A percentile compares a stretch with the other conserved stretches of the same genome.
Evolutionary conservation across 2,888 invertebrate genomes (phyloP).

Genomic region (Hyppa rectilinea): DNA sequence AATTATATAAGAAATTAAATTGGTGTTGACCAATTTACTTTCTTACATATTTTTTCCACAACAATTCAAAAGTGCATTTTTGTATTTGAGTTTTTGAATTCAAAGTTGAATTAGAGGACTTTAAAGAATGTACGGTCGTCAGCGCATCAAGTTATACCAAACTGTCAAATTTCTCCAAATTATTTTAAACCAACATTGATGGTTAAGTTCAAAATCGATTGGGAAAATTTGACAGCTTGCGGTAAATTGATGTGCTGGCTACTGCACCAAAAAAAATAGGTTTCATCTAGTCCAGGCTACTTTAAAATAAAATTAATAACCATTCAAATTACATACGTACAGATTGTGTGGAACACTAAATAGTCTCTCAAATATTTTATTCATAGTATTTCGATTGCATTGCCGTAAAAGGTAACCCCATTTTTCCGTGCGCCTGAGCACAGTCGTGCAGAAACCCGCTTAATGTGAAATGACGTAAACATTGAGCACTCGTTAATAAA

Average conservation of each 20-base stretch:
- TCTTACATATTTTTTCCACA: too few species aligned
- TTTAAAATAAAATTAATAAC: constrained; percentile 4
- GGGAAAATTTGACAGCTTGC: too few species aligned
- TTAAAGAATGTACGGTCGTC: background rate
- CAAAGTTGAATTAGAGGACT: background rate
- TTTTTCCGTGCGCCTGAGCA: constrained; percentile 12
- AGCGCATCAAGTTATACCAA: too few species aligned
- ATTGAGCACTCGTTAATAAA: constrained; percentile 61
- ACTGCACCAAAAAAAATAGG: too few species aligned
- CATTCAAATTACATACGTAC: background rate
- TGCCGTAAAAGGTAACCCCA: constrained; percentile 20
- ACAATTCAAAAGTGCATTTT: too few species aligned
- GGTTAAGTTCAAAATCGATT: too few species aligned
- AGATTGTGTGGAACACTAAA: too few species aligned
- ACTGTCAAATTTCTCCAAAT: too few species aligned
- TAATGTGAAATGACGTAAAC: constrained; percentile 59
- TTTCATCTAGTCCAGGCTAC: background rate
- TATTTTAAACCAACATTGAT: too few species aligned
- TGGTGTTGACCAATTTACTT: too few species aligned
- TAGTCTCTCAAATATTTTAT: constrained; percentile 22
- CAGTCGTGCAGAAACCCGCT: constrained; percentile 40
- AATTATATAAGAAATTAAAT: too few species aligned
- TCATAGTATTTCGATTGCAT: constrained; percentile 17
- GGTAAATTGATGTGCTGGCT: too few species aligned
- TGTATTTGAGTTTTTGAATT: background rate